A percentile compares a stretch with the other conserved stretches of the same genome.
Conservation (phyloP, 2,113 vertebrate genomes). For the Phyllostomus discolor region DNA sequence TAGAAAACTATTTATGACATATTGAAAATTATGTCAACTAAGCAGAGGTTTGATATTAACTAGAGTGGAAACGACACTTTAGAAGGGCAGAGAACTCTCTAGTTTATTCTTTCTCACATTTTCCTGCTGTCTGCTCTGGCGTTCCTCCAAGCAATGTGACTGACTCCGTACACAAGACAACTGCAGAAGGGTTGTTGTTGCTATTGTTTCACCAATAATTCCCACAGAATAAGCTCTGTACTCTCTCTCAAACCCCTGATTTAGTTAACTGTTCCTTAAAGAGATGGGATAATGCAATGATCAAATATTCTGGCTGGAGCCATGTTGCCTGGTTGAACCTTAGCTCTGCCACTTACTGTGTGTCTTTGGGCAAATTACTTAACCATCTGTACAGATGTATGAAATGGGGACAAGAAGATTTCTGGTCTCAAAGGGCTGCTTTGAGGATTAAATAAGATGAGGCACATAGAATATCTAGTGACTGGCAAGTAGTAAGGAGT, state of each 20-base stretch:
- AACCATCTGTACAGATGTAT: background rate
- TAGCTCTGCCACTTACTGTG: background rate
- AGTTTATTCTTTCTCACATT: background rate
- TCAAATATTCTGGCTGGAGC: background rate
- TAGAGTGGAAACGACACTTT: background rate
- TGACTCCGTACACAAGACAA: background rate
- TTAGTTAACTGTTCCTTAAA: background rate
- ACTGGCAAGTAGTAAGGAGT: background rate
- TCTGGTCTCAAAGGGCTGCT: background rate
- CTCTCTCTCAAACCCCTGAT: background rate
- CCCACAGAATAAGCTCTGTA: background rate
- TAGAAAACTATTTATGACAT: background rate
- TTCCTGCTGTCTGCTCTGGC: background rate
- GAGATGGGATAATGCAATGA: background rate
- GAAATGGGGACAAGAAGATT: background rate
- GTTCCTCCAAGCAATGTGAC: background rate
- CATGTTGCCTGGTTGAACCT: background rate
- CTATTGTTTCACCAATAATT: background rate
- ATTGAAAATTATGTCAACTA: background rate
- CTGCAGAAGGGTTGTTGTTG: background rate
- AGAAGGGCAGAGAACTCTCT: background rate
- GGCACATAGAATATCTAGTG: background rate
- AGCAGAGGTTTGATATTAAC: background rate
- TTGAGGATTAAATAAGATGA: slow-evolving; percentile 26
- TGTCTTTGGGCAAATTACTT: background rate